phyloP scores from a whole-genome alignment of 1,140 invertebrate genomes.

The Zaprionus kolodkinae region DNA sequence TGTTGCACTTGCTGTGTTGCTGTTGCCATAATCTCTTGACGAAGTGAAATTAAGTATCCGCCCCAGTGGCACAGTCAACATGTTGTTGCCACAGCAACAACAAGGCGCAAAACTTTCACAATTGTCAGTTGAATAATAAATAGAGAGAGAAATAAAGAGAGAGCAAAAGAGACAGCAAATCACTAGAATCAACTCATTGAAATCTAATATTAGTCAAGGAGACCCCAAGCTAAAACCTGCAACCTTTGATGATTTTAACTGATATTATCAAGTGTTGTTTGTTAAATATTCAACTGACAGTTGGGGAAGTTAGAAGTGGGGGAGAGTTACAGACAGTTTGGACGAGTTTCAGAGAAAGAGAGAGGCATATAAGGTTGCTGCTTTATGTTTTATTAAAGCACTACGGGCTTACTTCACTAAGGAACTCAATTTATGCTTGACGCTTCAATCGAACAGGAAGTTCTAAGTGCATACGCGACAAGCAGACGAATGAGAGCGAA shows the following conservation, averaged over 20 bases:
- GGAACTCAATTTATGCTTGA: background rate
- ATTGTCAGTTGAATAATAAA: constrained; percentile 12
- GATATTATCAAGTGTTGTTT: background rate
- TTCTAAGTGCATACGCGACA: background rate
- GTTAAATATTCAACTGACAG: background rate
- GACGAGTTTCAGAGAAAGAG: background rate
- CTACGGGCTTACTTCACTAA: background rate
- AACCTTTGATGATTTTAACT: constrained; percentile 7
- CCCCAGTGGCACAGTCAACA: background rate
- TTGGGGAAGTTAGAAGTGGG: background rate
- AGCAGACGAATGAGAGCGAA: background rate
- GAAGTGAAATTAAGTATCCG: constrained; percentile 15
- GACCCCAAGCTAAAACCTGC: background rate
- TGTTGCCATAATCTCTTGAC: constrained; percentile 10
- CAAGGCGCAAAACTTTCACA: background rate
- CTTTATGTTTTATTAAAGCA: constrained; percentile 7
- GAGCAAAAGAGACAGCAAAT: too few relatives aligned
- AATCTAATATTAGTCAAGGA: background rate
- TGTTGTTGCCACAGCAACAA: constrained; percentile 1
- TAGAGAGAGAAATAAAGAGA: background rate
- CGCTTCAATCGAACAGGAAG: background rate
- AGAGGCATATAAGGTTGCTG: background rate
- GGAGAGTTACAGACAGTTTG: background rate
- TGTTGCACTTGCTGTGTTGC: background rate
- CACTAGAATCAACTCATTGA: background rate